Base-by-base conservation (phyloP, 1,140 invertebrate genomes). In the Pemphigus obesinymphae region DNA sequence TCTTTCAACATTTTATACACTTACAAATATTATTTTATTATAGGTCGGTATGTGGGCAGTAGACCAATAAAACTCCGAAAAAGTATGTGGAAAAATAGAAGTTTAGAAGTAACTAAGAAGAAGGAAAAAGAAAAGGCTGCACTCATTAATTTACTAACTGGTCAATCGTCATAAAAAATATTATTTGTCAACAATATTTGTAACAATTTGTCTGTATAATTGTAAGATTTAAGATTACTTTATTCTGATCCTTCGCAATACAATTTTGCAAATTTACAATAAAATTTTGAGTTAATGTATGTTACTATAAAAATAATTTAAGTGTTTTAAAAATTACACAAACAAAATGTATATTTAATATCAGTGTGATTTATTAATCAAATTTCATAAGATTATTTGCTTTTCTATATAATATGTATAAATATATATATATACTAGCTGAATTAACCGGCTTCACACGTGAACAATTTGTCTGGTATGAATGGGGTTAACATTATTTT, bases 1-100 rank as follows among this genome's bases (percentile, higher is more conserved):
- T 20, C 34, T 13, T 48, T 45, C 0, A 58, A 43, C 11, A 31
- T 31, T 73, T 17, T 43, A 40, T 37, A 10, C 37, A 11, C 37
- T 11, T 13, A 48, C 17, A 50, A 6, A 48, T 48, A 31, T 48
- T 85, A 50, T 83, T 84, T 83, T 83, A 86, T 85, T 86, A n/a
- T n/a, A 94, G 94, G 95, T 80, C 90, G 94, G 53, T 99, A 99
- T 87, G 97, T 99, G 3, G 98, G 98, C 23, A 99, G 97, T 85
- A 90, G 98, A 34, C 98, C 98, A 2, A 99, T 99, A 81, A 99
- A 99, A 87, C 88, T 99, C 43, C 88, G 97, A 3, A 99, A 99
- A 88, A 98, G 96, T 86, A 93, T 92, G 0, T 99, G 98, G 98
- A 95, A 94, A 85, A 95, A 97, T 84, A 90, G 98, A 82, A 96